Conservation (phyloP, 2,797 vertebrate genomes). For the Liparis tanakae region DNA sequence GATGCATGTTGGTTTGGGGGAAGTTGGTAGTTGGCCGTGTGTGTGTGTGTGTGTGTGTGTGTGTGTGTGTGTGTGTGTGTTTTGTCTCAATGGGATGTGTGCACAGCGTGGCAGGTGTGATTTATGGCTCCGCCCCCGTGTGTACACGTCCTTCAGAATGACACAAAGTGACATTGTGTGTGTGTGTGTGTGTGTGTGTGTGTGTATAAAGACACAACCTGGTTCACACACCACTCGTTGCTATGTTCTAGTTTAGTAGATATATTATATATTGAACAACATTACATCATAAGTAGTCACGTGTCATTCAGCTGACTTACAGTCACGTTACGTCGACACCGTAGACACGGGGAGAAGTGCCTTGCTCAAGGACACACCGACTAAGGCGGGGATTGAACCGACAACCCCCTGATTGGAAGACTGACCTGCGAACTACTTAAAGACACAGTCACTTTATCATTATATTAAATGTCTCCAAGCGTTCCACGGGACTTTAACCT, state of each 20-base stretch:
- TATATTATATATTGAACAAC: constrained; percentile 7
- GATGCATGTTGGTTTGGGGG: constrained; percentile 5
- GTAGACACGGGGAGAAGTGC: no score
- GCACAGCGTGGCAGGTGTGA: constrained; percentile 60
- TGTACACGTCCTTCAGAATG: constrained; percentile 62
- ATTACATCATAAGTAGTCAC: not conserved
- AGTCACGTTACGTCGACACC: no score
- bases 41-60: constrained; percentile 17
- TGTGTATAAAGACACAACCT: constrained; percentile 28
- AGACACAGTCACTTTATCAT: no score
- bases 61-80: constrained; percentile 17
- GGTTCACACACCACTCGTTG: constrained; percentile 36
- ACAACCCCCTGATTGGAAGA: no score
- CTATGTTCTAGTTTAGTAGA: constrained; percentile 17
- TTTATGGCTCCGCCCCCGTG: constrained; percentile 60
- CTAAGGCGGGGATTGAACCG: no score
- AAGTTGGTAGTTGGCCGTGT: constrained; percentile 28
- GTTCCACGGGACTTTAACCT: constrained; percentile 33
- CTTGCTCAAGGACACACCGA: no score
- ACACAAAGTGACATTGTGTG: constrained; percentile 36
- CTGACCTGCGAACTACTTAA: no score
- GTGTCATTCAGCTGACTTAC: no score
- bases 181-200: constrained; percentile 2
- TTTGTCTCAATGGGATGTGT: constrained; percentile 55
- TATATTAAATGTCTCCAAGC: constrained; percentile 10